Base-by-base conservation (phyloP, 2,113 vertebrate species). In the Ptilorrhoa leucosticta region DNA sequence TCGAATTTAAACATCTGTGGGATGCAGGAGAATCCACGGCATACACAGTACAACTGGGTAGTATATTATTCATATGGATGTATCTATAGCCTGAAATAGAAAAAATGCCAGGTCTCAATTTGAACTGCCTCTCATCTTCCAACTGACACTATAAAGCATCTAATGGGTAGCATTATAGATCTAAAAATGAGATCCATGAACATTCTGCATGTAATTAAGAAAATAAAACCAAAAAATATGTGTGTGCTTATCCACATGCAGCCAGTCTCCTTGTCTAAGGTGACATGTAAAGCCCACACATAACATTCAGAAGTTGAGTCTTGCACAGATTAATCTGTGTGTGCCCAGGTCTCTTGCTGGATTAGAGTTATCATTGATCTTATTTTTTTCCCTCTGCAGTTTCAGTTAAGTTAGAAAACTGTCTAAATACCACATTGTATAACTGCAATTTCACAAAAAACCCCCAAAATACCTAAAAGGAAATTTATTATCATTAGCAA, bases 201-300 rank as follows among this genome's bases (percentile, higher is more conserved):
- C 7, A 65, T 47, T 60, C 26, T 35, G 10, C 10, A 39, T 11
- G 11, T 27, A 56, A 19, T 22, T 19, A 15, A 35, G 54, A 56
- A 72, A 61, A 37, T 19, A 27, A 35, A 45, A 30, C 0, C 4
- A 45, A 37, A 30, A 54, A 51, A 9, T 13, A 5, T 33, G 6
- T 44, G 22, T 39, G 24, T 8, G 3, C 7, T 66, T 57, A 61
- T 27, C 13, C n/a, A 44, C 21, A 31, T 3, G 2, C 53, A 77
- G 39, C 35, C 28, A 8, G 2, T 24, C 31, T 66, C 30, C 48
- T 79, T 54, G 16, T 22, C 14, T 47, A 81, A 73, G 24, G 4
- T 13, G 7, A 22, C 40, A 30, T 1, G 3, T 10, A 11, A 33
- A 82, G 20, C 7, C 33, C 27, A 26, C 9, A 42, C 0, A 8